Base-by-base conservation (phyloP, 2,113 vertebrate species). In the Pseudorectes ferrugineus region DNA sequence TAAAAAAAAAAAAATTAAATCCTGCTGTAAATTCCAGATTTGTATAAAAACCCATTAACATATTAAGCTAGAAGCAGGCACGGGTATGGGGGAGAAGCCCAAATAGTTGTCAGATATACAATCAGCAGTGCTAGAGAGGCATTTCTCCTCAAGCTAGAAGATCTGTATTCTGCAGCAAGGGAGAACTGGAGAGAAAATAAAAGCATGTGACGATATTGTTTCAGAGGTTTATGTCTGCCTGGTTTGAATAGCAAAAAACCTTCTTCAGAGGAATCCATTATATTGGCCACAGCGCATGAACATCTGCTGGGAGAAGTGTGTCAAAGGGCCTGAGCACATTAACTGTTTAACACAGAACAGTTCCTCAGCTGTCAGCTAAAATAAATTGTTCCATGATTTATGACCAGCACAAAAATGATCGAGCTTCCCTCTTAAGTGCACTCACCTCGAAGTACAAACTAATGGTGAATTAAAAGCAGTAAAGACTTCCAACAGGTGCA, bases 211-310 rank as follows among this genome's bases (percentile, higher is more conserved):
- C 0, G 2, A 76, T 83, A 94, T 81, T 91, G 88, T 95, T 97
- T 88, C 79, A 80, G 79, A 80, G 83, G 76, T 94, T 91, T 95
- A 59, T 16, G 51, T 92, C 83, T 91, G 86, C 89, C 94, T 92
- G 79, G 94, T 54, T 40, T 93, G 92, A 93, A 94, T 57, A 90
- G 83, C 76, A 89, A 92, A 94, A 95, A 88, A 72, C 51, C 88
- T 94, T 83, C 91, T 93, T 94, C 88, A 83, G 94, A 95, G 79
- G 79, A 96, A 89, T 85, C 91, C 85, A 92, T 95, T 94, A 46
- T 84, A 84, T 48, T 1, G 40, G 68, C 55, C 75, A 45, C 13
- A 76, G 76, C 0, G 2, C 43, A 15, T 0, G 83, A 92, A 81
- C 88, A 95, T 94, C 88, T 93, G 95, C 92, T 91, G 83, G 61